phyloP scores from a whole-genome alignment of 2,797 vertebrate genomes.

The Sebastes wilsoni region DNA sequence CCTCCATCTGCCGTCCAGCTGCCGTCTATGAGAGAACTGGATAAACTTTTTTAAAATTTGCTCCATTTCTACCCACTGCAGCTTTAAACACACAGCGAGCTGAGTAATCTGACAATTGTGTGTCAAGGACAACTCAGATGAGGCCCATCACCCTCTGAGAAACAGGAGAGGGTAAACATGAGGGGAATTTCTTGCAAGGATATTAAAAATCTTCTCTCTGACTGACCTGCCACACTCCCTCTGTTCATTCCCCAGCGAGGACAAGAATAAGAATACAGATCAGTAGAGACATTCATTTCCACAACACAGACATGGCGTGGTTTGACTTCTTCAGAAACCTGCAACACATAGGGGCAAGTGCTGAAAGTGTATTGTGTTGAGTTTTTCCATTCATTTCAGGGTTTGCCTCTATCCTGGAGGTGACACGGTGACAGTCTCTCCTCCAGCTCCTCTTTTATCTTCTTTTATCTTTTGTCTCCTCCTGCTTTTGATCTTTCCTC shows the following conservation, averaged over 20 bases:
- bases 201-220: slow-evolving; percentile 26
- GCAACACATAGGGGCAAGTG: neutral
- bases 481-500: slow-evolving; percentile 59
- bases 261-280: slow-evolving; percentile 10
- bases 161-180: slow-evolving; percentile 22
- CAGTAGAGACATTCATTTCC: slow-evolving; percentile 3
- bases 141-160: slow-evolving; percentile 16
- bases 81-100: neutral
- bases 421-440: slow-evolving; percentile 42
- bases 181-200: slow-evolving; percentile 38
- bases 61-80: too few species aligned
- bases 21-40: too few species aligned
- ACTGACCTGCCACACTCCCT: neutral
- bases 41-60: too few species aligned
- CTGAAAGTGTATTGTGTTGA: neutral
- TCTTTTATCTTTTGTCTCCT: slow-evolving; percentile 63
- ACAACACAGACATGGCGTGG: neutral
- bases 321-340: neutral
- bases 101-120: slow-evolving; percentile 16
- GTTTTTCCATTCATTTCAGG: slow-evolving; percentile 11
- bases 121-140: slow-evolving; percentile 11
- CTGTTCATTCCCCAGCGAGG: slow-evolving; percentile 3
- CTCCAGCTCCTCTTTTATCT: slow-evolving; percentile 52
- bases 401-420: slow-evolving; percentile 12
- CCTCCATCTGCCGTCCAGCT: too few species aligned